phyloP scores from a whole-genome alignment of 2,888 invertebrate species.

The Drosophila planitibia region DNA sequence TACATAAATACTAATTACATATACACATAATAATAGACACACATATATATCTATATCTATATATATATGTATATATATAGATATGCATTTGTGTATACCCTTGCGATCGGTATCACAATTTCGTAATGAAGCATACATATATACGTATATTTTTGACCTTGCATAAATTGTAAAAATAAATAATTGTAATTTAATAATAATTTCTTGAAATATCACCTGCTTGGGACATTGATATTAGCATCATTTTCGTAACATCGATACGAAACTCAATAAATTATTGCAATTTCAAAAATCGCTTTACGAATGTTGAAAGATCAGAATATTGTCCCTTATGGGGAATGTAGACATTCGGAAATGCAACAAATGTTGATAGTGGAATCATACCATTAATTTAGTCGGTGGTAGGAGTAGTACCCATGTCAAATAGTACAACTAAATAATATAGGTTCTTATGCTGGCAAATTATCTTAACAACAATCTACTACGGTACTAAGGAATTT shows the following conservation, averaged over 20 bases:
- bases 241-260: background rate
- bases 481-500: background rate
- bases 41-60: slow-evolving; percentile 3
- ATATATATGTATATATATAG: background rate
- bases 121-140: background rate
- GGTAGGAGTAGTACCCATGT: background rate
- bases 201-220: background rate
- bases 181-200: background rate
- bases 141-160: background rate
- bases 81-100: slow-evolving; percentile 11
- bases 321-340: too few species aligned
- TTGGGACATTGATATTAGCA: background rate
- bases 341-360: background rate
- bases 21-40: slow-evolving; percentile 10
- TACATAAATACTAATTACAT: slow-evolving; percentile 41
- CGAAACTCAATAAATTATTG: background rate
- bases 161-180: background rate
- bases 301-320: too few species aligned
- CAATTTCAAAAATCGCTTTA: too few species aligned
- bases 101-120: background rate
- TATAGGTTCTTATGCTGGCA: background rate
- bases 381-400: background rate
- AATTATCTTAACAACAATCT: background rate
- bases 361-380: background rate
- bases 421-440: background rate